Evolutionary conservation across 2,113 vertebrate species (phyloP).

Genomic region (Sapayoa aenigma): DNA sequence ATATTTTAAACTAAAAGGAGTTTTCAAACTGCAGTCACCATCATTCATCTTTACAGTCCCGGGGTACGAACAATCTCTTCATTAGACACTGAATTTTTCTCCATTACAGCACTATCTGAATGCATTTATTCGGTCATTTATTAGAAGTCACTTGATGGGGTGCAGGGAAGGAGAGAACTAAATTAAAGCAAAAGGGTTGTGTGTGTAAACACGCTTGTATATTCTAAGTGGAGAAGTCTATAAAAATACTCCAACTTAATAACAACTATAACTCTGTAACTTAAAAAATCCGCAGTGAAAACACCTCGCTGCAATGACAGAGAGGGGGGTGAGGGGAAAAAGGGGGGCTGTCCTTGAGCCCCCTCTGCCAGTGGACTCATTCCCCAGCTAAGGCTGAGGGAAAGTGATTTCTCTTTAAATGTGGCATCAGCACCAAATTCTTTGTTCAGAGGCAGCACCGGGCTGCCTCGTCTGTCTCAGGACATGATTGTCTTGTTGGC

Average conservation of each 20-base stretch:
- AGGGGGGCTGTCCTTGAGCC: neutral
- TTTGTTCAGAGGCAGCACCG: neutral
- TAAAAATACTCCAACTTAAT: slow-evolving; percentile 27
- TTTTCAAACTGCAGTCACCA: slow-evolving; percentile 50
- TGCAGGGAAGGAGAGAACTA: neutral
- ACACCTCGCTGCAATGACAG: neutral
- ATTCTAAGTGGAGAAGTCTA: neutral
- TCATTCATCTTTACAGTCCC: slow-evolving; percentile 57
- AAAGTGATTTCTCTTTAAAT: neutral
- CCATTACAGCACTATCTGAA: slow-evolving; percentile 53
- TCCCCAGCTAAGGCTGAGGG: neutral
- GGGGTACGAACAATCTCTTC: slow-evolving; percentile 31
- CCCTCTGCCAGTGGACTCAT: neutral
- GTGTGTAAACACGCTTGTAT: neutral
- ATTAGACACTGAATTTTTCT: slow-evolving; percentile 59
- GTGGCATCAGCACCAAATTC: neutral
- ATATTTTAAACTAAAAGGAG: slow-evolving; percentile 67
- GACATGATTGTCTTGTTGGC: neutral
- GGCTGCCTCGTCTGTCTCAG: neutral
- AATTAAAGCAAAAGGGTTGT: neutral
- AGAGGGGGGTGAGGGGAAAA: neutral
- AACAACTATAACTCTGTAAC: neutral
- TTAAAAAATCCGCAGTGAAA: neutral
- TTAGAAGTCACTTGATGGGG: slow-evolving; percentile 27
- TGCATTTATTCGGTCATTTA: slow-evolving; percentile 42